phyloP scores from a whole-genome alignment of 2,797 vertebrate genomes.

The Crypturellus tataupa region DNA sequence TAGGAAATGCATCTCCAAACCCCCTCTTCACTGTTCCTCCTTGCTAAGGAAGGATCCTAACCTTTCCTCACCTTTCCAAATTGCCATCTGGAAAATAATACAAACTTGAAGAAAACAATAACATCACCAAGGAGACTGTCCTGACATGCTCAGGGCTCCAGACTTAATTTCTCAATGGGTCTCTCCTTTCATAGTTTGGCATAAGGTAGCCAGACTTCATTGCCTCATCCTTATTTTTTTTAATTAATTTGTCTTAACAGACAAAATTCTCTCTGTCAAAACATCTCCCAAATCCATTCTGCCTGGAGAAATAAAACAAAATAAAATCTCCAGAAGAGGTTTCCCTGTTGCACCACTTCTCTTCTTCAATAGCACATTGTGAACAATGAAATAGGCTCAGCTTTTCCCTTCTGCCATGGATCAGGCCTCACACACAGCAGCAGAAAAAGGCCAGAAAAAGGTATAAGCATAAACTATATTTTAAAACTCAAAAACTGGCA shows the following conservation, averaged over 20 bases:
- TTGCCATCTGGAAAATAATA: neutral
- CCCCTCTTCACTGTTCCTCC: neutral
- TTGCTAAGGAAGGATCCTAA: neutral
- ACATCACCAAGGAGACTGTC: neutral
- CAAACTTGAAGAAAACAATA: neutral
- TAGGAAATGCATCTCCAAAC: neutral
- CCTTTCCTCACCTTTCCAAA: neutral
- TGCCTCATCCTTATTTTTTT: neutral
- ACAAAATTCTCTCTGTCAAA: neutral
- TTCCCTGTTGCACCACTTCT: neutral
- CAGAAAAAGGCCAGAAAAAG: rapidly evolving
- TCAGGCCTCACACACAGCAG: neutral
- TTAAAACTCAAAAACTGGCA: neutral
- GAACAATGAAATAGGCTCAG: neutral
- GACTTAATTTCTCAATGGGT: neutral
- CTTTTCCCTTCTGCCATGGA: neutral
- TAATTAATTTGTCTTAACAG: neutral
- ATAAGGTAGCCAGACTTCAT: neutral
- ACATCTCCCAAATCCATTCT: neutral
- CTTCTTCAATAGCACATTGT: neutral
- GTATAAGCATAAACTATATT: neutral
- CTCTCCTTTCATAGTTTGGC: neutral
- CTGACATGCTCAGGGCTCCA: neutral
- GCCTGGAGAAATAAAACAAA: neutral
- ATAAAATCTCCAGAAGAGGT: neutral